Conservation (phyloP, 2,797 vertebrate genomes). For the Lepus oiostolus region DNA sequence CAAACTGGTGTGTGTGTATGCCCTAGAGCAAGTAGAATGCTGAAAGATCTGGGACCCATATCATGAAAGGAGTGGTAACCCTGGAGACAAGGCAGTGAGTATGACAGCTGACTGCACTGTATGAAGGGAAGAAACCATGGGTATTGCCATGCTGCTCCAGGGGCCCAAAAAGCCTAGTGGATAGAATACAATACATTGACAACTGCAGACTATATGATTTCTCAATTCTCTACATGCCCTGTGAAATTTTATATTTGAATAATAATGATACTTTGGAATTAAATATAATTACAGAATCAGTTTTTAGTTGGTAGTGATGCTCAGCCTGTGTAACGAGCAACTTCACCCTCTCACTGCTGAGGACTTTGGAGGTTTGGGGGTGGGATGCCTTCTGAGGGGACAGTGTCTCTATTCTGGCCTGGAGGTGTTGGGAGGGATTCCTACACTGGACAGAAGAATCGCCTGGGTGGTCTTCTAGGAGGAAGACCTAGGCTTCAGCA, state of each 20-base stretch:
- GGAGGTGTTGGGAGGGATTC: background rate
- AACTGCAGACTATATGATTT: background rate
- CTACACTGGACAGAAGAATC: background rate
- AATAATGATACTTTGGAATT: background rate
- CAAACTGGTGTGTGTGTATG: background rate
- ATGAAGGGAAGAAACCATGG: background rate
- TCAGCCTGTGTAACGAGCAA: background rate
- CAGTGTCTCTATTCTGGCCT: background rate
- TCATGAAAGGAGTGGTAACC: background rate
- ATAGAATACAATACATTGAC: background rate
- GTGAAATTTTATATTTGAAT: conserved; percentile 27
- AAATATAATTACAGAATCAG: background rate
- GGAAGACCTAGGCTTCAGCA: background rate
- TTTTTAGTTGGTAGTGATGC: background rate
- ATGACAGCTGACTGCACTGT: background rate
- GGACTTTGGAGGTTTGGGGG: background rate
- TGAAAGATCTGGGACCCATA: background rate
- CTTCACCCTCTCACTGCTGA: background rate
- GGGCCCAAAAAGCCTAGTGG: background rate
- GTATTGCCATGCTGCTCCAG: background rate
- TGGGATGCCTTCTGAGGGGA: background rate
- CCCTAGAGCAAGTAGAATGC: background rate
- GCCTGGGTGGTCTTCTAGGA: background rate
- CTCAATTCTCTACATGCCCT: background rate
- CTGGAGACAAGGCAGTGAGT: background rate